Percentiles rank a stretch among this genome's conserved stretches.
phyloP scores from a whole-genome alignment of 2,113 vertebrate genomes.

The Sarotherodon lohbergeri region DNA sequence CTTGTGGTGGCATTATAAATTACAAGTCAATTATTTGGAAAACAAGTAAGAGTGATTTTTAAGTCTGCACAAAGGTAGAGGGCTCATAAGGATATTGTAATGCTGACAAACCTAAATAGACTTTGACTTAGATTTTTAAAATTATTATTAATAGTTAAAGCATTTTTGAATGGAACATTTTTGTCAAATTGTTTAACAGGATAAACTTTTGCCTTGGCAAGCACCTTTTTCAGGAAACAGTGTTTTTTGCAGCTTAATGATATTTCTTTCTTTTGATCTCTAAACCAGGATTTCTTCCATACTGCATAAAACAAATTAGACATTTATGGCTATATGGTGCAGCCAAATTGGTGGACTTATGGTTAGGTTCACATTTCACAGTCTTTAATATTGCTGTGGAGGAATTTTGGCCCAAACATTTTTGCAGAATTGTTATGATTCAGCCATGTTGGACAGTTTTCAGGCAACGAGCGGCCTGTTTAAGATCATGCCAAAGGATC shows the following conservation, averaged over 20 bases:
- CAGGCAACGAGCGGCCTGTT: not conserved
- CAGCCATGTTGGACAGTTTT: not conserved
- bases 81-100: not conserved
- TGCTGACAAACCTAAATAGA: not conserved
- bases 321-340: constrained; percentile 5
- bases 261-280: not conserved
- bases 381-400: not conserved
- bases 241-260: not conserved
- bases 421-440: not conserved
- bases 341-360: constrained; percentile 6
- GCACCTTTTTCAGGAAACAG: not conserved
- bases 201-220: not conserved
- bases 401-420: not conserved
- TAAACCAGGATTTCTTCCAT: not conserved
- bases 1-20: constrained; percentile 53
- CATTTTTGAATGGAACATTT: not conserved
- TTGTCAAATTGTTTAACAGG: not conserved
- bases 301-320: constrained; percentile 17
- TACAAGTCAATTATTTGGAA: not conserved
- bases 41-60: not conserved
- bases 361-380: not conserved
- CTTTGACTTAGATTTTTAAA: not conserved
- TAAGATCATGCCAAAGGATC: not conserved
- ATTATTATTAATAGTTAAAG: not conserved
- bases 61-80: not conserved